Base-by-base conservation (phyloP, 2,113 vertebrate species). In the Pterocles gutturalis region DNA sequence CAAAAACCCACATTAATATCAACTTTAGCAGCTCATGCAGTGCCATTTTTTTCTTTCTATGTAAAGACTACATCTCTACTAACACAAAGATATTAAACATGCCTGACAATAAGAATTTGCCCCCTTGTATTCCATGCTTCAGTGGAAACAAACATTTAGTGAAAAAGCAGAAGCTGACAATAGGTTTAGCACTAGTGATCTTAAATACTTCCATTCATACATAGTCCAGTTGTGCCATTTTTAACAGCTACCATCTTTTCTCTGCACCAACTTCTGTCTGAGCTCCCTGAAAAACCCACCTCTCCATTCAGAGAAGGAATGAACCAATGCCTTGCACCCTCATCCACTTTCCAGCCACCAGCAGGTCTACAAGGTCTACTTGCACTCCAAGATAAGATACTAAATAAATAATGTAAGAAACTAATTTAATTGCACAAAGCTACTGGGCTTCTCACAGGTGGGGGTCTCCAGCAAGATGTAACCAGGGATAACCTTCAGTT, bases 11-110 rank as follows among this genome's bases (percentile, higher is more conserved):
- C 82, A 97, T 89, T 90, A 98, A 93, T 94, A 97, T 78, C 75
- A 96, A 94, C 90, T 95, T 87, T 12, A 96, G 96, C 78, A 94
- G 93, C 82, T 95, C 98, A 97, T 97, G 97, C 97, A 96, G 83
- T 89, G 79, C 66, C 48, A 94, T 54, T 43, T 54, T 61, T 51
- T 43, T 54, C 36, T n/a, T 51, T 10, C 57, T 77, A 24, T 9
- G 36, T 61, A 67, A 94, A 95, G 93, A 77, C 61, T 71, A 76
- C 29, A 83, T 22, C 53, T 48, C 66, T 84, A 73, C 18, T 76
- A 81, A 92, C 78, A 94, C 55, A 87, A 75, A 95, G 89, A 60
- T 87, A 94, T 65, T 76, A 96, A 93, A 97, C 96, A 97, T 96
- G 97, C 87, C 90, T 93, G 76, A 95, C 67, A 93, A 81, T 14